phyloP scores from a whole-genome alignment of 2,797 vertebrate genomes.

The Antrozous pallidus region DNA sequence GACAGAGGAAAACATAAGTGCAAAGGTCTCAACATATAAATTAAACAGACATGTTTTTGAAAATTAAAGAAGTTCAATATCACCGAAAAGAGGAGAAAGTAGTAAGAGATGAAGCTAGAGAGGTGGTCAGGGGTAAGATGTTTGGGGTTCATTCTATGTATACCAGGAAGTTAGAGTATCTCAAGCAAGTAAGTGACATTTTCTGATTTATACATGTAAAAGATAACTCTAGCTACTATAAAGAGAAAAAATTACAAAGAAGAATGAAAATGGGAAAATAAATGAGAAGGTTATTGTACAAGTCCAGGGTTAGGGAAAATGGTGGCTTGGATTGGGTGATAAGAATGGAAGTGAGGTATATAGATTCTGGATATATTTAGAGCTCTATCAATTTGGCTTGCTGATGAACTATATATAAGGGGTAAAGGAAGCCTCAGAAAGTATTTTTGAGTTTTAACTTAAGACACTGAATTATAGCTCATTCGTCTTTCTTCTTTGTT shows the following conservation, averaged over 20 bases:
- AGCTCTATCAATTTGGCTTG: not conserved
- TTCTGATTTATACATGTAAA: not conserved
- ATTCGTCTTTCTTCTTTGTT: not conserved
- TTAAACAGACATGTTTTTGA: not conserved
- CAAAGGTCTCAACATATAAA: not conserved
- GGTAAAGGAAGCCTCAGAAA: not conserved
- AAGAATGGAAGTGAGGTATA: not conserved
- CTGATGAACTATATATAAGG: constrained; percentile 3
- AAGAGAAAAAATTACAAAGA: not conserved
- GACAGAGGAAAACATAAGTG: not conserved
- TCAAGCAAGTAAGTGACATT: not conserved
- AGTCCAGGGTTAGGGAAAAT: not conserved
- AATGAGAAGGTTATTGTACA: not conserved
- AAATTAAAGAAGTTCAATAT: not conserved
- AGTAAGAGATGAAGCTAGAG: not conserved
- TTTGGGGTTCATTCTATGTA: constrained; percentile 1
- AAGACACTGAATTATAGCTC: not conserved
- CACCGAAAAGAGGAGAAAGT: not conserved
- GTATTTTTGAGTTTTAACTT: not conserved
- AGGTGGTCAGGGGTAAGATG: not conserved
- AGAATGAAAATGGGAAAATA: not conserved
- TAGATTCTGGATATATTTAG: not conserved
- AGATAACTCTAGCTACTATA: not conserved
- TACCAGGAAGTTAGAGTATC: not conserved
- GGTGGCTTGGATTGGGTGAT: not conserved